Base-by-base conservation (phyloP, 1,140 invertebrate genomes). In the Atta cephalotes region DNA sequence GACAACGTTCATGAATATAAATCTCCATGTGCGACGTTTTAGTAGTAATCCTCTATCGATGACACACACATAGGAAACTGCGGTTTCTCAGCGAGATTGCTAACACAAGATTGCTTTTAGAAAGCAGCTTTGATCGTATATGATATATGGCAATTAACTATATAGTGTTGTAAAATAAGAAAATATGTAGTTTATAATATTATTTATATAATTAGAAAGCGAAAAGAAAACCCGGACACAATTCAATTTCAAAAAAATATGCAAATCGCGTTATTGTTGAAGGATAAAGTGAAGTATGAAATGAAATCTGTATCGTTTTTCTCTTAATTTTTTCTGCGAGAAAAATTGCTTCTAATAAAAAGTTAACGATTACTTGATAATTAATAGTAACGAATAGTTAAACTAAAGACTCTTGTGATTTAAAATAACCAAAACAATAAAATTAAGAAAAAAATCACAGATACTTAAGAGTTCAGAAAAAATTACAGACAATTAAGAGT, bases 1-100 rank as follows among this genome's bases (percentile, higher is more conserved):
- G 28, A n/a, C 70, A 76, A 84, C 18, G 56, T 39, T 76, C 70
- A 72, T 88, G 86, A 90, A 90, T 90, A 86, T 88, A 90, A 81
- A 90, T 90, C 68, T 78, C 68, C 53, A 51, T 84, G 79, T 21
- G 39, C 62, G 63, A 82, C 76, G 39, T 70, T 77, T 25, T 56
- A 49, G 62, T 28, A 10, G 53, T 84, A 84, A 84, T 84, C 70
- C 70, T 62, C 18, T 51, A 51, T 82, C 56, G 53, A 74, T 74
- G 53, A 39, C 39, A 51, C 39, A 49, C 66, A 49, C 66, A 49
- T 10, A 45, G 31, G 31, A 31, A 56, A 71, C 18, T 16, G 14
- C 14, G 53, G 39, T 45, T 7, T 82, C 72, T 82, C 35, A 28
- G 7, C n/a, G 9, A 63, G n/a, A 35, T 84, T 3, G 56, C 25